These are phyloP conservation scores for Pardosa pseudoannulata DNA, from an alignment of 2,888 invertebrate species.

Conservation along the genomic window DNA sequence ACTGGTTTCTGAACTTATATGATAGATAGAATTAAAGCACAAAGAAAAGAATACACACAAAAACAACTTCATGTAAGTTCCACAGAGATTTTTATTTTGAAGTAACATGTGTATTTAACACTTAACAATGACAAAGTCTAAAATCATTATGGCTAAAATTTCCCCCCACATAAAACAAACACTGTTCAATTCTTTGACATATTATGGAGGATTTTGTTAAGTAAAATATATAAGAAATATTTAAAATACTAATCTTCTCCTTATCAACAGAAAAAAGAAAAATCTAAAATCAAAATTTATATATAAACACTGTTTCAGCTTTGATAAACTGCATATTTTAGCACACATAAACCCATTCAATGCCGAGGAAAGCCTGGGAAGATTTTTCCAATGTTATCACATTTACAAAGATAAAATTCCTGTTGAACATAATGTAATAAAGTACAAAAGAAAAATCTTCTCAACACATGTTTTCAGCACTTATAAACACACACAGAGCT, in stretches of 20 bases:
- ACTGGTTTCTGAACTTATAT: too few species aligned
- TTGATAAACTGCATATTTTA: background rate
- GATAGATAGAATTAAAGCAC: too few species aligned
- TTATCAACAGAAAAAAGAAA: background rate
- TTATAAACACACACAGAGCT: background rate
- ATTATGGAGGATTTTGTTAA: background rate
- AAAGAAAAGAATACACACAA: too few species aligned
- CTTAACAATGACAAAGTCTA: conserved; percentile 24
- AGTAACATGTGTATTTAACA: conserved; percentile 21
- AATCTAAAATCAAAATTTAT: background rate
- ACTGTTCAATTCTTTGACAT: background rate
- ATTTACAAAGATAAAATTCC: background rate
- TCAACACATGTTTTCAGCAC: background rate
- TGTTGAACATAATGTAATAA: background rate
- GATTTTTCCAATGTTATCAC: background rate
- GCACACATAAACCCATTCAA: background rate
- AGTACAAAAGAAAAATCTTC: background rate
- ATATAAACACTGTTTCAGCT: background rate
- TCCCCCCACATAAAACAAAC: conserved; percentile 15
- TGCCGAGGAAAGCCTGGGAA: background rate
- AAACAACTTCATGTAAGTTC: background rate
- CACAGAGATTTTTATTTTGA: conserved; percentile 17
- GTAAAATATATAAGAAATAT: background rate
- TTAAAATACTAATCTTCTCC: background rate
- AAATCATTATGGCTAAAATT: conserved; percentile 47